These are phyloP conservation scores for Tupaia chinensis DNA, from an alignment of 2,113 vertebrate species.

Conservation along the genomic window DNA sequence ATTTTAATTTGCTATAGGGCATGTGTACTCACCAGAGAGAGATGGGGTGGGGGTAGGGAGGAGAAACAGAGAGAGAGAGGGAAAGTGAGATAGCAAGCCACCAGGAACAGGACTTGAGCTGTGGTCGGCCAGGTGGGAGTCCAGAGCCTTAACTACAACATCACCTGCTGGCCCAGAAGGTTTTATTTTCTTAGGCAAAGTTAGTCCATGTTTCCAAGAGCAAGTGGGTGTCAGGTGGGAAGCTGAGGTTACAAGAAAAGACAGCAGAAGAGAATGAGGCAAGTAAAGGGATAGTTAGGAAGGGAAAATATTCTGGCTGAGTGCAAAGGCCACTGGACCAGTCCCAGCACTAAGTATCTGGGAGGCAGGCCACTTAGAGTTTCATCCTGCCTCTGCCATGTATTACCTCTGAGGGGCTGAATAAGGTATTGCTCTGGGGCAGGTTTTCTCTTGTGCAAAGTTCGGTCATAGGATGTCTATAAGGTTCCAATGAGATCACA, in stretches of 20 bases:
- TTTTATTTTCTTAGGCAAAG: background rate
- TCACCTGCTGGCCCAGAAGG: background rate
- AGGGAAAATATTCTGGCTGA: no score
- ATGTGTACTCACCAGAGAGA: no score
- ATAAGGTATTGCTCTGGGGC: background rate
- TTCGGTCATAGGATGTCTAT: background rate
- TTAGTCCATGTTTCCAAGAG: background rate
- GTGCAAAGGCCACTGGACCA: background rate
- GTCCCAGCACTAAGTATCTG: accelerated
- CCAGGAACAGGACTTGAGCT: no score
- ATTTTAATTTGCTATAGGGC: no score
- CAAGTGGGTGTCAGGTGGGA: background rate
- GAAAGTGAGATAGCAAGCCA: no score
- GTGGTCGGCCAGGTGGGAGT: no score
- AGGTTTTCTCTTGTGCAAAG: background rate
- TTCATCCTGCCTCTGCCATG: background rate
- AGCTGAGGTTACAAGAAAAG: background rate
- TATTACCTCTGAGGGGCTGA: background rate
- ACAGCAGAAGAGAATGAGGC: background rate
- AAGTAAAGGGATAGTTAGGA: no score
- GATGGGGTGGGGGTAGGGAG: no score
- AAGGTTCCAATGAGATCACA: background rate
- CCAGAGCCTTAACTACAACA: no score
- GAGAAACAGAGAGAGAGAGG: no score
- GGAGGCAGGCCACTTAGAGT: background rate